These are phyloP conservation scores for Philaenus spumarius DNA, from an alignment of 1,140 invertebrate species.

Conservation along the genomic window DNA sequence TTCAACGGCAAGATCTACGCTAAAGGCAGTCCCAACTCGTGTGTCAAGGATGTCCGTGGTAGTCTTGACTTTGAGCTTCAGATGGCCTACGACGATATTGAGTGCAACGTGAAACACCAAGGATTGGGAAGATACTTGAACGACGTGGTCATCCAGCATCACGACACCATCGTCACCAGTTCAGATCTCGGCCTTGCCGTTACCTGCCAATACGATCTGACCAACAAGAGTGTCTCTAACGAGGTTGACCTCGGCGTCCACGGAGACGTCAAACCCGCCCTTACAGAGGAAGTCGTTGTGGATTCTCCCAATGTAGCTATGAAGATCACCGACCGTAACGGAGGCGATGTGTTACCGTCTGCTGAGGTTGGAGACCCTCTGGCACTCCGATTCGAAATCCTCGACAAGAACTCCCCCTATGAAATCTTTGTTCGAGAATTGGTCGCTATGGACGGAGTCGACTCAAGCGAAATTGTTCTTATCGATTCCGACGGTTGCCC, in stretches of 20 bases:
- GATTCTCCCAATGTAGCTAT: constrained; percentile 91
- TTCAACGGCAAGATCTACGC: constrained; percentile 94
- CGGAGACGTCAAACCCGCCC: constrained; percentile 67
- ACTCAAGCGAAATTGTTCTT: constrained; percentile 84
- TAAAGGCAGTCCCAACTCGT: constrained; percentile 86
- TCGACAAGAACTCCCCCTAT: constrained; percentile 85
- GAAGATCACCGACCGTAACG: constrained; percentile 83
- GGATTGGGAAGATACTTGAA: constrained; percentile 78
- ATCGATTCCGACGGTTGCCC: constrained; percentile 90
- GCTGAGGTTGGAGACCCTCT: constrained; percentile 85
- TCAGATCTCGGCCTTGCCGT: constrained; percentile 87
- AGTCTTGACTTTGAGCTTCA: constrained; percentile 79
- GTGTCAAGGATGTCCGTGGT: constrained; percentile 77
- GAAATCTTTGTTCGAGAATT: constrained; percentile 92
- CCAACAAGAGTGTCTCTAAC: constrained; percentile 89
- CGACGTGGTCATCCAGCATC: constrained; percentile 88
- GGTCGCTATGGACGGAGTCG: constrained; percentile 89
- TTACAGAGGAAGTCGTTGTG: constrained; percentile 78
- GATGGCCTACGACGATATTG: constrained; percentile 86
- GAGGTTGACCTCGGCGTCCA: constrained; percentile 84
- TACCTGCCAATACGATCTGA: constrained; percentile 88
- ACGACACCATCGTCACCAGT: constrained; percentile 91
- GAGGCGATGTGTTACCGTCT: constrained; percentile 69
- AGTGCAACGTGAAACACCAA: constrained; percentile 82
- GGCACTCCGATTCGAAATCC: constrained; percentile 84